These are phyloP conservation scores for Drosophila gaucha DNA, from an alignment of 2,888 invertebrate genomes.

Conservation along the genomic window DNA sequence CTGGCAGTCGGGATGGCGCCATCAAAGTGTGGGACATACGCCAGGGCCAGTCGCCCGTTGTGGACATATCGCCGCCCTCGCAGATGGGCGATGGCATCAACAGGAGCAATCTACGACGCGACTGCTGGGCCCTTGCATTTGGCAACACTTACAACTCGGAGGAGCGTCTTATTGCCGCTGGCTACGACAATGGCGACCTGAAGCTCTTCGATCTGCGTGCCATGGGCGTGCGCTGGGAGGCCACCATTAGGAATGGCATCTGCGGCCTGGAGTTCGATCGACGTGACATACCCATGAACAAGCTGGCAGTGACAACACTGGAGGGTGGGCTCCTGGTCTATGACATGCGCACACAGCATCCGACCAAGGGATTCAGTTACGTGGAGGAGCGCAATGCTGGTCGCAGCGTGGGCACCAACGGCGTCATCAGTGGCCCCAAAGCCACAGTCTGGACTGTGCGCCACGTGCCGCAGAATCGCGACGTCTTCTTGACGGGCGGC, in stretches of 20 bases:
- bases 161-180: conserved; percentile 94
- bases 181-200: conserved; percentile 98
- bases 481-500: conserved; percentile 95
- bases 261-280: conserved; percentile 96
- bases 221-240: conserved; percentile 95
- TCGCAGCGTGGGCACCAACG: conserved; percentile 84
- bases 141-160: conserved; percentile 95
- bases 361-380: conserved; percentile 93
- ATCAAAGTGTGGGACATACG: conserved; percentile 98
- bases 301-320: conserved; percentile 94
- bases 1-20: conserved; percentile 96
- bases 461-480: conserved; percentile 97
- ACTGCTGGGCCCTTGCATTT: conserved; percentile 97
- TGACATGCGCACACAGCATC: conserved; percentile 95
- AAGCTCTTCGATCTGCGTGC: conserved; percentile 96
- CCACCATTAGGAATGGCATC: conserved; percentile 95
- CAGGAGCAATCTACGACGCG: conserved; percentile 85
- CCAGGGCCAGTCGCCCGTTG: conserved; percentile 94
- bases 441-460: conserved; percentile 95
- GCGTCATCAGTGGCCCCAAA: conserved; percentile 87
- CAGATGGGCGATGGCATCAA: conserved; percentile 87
- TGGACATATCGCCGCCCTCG: conserved; percentile 87
- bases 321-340: conserved; percentile 96
- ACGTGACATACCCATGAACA: conserved; percentile 97
- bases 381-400: conserved; percentile 85